A percentile compares a stretch with the other conserved stretches of the same genome.
phyloP scores from a whole-genome alignment of 2,888 invertebrate genomes.

The Philhelius pedissequus region DNA sequence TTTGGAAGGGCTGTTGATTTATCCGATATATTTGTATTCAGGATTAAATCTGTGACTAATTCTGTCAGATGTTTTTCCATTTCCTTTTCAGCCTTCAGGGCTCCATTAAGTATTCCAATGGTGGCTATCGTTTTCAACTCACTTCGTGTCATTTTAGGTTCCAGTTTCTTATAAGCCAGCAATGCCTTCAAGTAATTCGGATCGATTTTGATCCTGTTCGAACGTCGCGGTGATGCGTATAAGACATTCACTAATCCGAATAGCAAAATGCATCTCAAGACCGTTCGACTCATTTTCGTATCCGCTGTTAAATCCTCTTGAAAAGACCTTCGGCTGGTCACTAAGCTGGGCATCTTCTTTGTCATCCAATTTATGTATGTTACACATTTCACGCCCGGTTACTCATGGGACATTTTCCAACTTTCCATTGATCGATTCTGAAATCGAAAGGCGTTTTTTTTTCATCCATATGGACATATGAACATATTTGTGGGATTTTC shows the following conservation, averaged over 20 bases:
- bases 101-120: conserved; percentile 76
- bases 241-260: conserved; percentile 20
- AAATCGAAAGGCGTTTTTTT: conserved; percentile 52
- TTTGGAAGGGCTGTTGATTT: conserved; percentile 70
- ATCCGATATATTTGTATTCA: conserved; percentile 71
- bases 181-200: conserved; percentile 74
- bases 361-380: conserved; percentile 62
- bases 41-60: conserved; percentile 73
- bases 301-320: background rate
- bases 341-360: conserved; percentile 49
- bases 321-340: conserved; percentile 25
- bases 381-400: conserved; percentile 22
- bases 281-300: conserved; percentile 29
- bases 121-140: conserved; percentile 74
- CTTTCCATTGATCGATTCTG: conserved; percentile 46
- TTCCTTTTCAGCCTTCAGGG: conserved; percentile 74
- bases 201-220: conserved; percentile 70
- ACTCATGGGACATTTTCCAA: conserved; percentile 44
- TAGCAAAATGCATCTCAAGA: conserved; percentile 32
- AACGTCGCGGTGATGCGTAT: conserved; percentile 33
- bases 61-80: conserved; percentile 75
- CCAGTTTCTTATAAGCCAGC: conserved; percentile 74
- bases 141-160: conserved; percentile 72
- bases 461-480: background rate
- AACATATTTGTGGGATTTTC: background rate